phyloP scores from a whole-genome alignment of 1,140 invertebrate species.

The Latrodectus geometricus region DNA sequence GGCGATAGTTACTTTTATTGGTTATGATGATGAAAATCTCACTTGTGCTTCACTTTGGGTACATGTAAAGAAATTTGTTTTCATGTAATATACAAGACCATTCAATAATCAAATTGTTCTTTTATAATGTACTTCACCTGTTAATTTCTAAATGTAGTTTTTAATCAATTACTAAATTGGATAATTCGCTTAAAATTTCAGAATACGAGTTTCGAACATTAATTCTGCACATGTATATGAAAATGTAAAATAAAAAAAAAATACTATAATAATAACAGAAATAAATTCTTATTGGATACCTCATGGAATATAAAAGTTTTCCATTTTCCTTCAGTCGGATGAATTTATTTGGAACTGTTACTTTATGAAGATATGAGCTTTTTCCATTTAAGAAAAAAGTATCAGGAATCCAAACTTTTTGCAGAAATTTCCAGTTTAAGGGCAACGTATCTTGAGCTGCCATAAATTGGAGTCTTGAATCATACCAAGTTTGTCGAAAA shows the following conservation, averaged over 20 bases:
- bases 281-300: constrained; percentile 64
- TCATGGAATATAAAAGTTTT: constrained; percentile 70
- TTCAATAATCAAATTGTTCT: no score
- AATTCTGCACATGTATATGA: background rate
- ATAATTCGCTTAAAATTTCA: no score
- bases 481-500: constrained; percentile 75
- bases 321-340: constrained; percentile 70
- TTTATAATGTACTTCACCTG: no score
- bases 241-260: background rate
- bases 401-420: constrained; percentile 76
- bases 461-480: constrained; percentile 72
- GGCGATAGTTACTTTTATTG: no score
- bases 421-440: constrained; percentile 72
- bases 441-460: constrained; percentile 69
- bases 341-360: constrained; percentile 71
- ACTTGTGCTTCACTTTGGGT: no score
- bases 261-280: background rate
- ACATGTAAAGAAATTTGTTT: no score
- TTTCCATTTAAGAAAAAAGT: constrained; percentile 76
- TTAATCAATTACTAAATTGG: no score
- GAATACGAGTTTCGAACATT: no score
- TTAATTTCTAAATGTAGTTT: no score
- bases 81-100: no score
- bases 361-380: constrained; percentile 70
- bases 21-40: no score